A percentile compares a stretch with the other conserved stretches of the same genome.
phyloP scores from a whole-genome alignment of 2,888 invertebrate species.

The Drosophila leonis region DNA sequence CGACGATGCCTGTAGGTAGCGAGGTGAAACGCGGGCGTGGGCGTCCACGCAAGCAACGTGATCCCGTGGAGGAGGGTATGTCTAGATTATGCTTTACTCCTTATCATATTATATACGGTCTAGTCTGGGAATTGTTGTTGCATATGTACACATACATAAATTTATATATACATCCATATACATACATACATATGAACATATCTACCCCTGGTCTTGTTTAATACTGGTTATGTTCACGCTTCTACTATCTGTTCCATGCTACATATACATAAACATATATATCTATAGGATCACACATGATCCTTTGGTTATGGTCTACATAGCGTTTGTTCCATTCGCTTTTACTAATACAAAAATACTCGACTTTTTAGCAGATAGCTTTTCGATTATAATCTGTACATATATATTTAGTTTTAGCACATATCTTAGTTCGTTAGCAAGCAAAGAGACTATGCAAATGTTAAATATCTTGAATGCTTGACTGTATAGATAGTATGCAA shows the following conservation, averaged over 20 bases:
- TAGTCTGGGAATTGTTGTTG: constrained; percentile 31
- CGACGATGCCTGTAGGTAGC: constrained; percentile 57
- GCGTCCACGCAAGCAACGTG: constrained; percentile 85
- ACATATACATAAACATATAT: constrained; percentile 16
- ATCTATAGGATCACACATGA: constrained; percentile 8
- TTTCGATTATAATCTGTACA: background rate
- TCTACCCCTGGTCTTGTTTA: constrained; percentile 32
- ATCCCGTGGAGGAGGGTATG: constrained; percentile 85
- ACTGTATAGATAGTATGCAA: background rate
- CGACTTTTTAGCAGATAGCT: background rate
- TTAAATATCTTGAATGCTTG: background rate
- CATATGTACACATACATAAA: constrained; percentile 27
- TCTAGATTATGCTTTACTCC: constrained; percentile 10
- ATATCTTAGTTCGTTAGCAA: background rate
- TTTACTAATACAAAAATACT: constrained; percentile 59
- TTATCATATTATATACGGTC: background rate
- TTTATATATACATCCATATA: constrained; percentile 16
- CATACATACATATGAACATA: constrained; percentile 15
- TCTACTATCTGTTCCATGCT: constrained; percentile 12
- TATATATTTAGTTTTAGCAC: background rate
- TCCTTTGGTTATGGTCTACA: constrained; percentile 58
- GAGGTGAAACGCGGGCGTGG: constrained; percentile 86
- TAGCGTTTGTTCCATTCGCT: constrained; percentile 44
- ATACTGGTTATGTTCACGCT: constrained; percentile 30
- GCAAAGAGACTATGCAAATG: background rate